Conservation (phyloP, 2,888 invertebrate genomes). For the Margaritifera margaritifera region DNA sequence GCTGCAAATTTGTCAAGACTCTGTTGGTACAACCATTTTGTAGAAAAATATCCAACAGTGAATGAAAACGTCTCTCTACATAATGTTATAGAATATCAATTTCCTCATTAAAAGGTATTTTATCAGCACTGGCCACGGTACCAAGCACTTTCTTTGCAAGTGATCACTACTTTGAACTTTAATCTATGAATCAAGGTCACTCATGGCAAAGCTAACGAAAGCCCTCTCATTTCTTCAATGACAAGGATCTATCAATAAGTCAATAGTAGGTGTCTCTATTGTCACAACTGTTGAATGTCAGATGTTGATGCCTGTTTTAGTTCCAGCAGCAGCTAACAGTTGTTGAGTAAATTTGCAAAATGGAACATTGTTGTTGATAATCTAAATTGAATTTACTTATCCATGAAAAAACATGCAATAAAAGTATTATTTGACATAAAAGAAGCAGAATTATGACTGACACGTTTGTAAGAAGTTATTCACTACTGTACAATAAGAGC, state of each 20-base stretch:
- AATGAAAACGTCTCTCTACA: conserved; percentile 2
- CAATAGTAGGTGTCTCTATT: conserved; percentile 7
- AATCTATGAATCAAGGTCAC: not conserved
- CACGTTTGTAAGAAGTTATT: not conserved
- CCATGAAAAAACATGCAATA: too few relatives aligned
- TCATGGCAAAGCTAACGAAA: conserved; percentile 9
- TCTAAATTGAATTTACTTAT: conserved; percentile 16
- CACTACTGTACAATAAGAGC: not conserved
- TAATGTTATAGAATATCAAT: conserved; percentile 4
- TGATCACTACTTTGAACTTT: conserved; percentile 6
- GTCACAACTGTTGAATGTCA: conserved; percentile 8
- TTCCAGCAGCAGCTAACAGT: conserved; percentile 17
- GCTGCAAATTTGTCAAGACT: too few relatives aligned
- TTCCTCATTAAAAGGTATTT: too few relatives aligned
- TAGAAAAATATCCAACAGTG: too few relatives aligned
- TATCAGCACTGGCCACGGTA: not conserved
- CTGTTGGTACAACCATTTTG: too few relatives aligned
- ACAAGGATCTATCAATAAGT: too few relatives aligned
- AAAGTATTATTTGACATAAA: too few relatives aligned
- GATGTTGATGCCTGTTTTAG: conserved; percentile 10
- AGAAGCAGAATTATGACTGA: too few relatives aligned
- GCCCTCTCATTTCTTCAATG: conserved; percentile 13
- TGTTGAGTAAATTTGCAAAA: conserved; percentile 15
- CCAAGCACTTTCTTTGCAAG: not conserved
- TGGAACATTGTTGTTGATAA: conserved; percentile 9